Evolutionary conservation across 2,797 vertebrate species (phyloP).

Genomic region (Furcifer pardalis): DNA sequence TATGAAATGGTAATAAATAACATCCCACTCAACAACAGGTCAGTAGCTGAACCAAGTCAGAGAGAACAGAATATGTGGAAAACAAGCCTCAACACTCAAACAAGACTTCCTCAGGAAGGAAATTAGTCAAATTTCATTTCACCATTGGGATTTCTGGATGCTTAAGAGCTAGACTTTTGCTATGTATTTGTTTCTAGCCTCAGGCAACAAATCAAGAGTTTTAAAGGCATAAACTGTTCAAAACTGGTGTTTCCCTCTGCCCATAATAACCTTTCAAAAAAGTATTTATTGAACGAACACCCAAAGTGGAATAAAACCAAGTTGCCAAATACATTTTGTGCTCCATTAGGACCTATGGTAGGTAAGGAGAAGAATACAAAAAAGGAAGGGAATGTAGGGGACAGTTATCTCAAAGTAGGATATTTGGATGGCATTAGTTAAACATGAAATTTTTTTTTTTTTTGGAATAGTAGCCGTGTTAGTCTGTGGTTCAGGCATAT

Average conservation of each 20-base stretch:
- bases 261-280: background rate
- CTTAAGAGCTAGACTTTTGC: background rate
- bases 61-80: constrained; percentile 1
- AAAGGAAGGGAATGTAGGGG: background rate
- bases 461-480: no score
- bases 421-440: background rate
- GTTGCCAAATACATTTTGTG: no score
- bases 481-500: no score
- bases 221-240: background rate
- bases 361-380: no score
- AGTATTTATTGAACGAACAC: background rate
- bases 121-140: background rate
- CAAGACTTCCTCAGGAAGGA: constrained; percentile 24
- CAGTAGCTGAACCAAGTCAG: background rate
- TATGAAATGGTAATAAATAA: background rate
- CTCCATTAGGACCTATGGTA: no score
- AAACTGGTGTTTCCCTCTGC: background rate
- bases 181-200: no score
- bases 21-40: background rate
- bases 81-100: background rate
- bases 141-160: background rate
- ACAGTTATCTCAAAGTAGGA: background rate
- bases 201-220: no score
- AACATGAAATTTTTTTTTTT: no score
- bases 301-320: background rate